These are phyloP conservation scores for Saccopteryx leptura DNA, from an alignment of 2,113 vertebrate genomes.

Conservation along the genomic window DNA sequence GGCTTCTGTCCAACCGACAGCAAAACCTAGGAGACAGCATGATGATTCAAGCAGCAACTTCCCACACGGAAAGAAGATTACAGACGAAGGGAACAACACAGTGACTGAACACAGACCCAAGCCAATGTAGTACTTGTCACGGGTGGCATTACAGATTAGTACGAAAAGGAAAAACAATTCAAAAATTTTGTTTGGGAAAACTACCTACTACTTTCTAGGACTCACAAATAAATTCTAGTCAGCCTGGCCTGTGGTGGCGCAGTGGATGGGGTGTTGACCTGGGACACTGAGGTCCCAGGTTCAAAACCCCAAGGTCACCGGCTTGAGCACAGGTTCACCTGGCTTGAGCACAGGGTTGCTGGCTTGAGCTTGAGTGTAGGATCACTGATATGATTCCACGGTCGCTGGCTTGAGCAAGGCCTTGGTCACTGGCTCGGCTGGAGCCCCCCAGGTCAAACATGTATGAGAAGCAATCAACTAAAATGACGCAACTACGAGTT, in stretches of 20 bases:
- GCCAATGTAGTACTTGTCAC: not conserved
- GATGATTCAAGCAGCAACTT: not conserved
- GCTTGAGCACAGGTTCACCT: too few species aligned
- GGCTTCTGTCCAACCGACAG: not conserved
- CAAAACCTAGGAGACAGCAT: not conserved
- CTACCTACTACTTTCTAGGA: not conserved
- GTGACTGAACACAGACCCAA: not conserved
- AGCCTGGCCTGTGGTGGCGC: not conserved
- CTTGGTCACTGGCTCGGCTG: too few species aligned
- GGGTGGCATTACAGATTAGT: not conserved
- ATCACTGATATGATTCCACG: too few species aligned
- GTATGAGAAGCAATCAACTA: too few species aligned
- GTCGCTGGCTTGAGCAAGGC: too few species aligned
- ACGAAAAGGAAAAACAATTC: not conserved
- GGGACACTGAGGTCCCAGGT: not conserved
- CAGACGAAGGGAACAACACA: not conserved
- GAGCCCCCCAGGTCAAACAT: too few species aligned
- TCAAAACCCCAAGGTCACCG: not conserved
- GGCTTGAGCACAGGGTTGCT: too few species aligned
- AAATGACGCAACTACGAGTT: too few species aligned
- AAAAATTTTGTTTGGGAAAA: not conserved
- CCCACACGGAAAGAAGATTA: not conserved
- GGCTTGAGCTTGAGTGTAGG: too few species aligned
- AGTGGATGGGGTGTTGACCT: not conserved
- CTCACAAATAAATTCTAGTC: not conserved